Percentiles rank a stretch among this genome's conserved stretches.
These are phyloP conservation scores for Catalaphyllia jardinei DNA, from an alignment of 64 coral and sea anemone species.

Conservation along the genomic window DNA sequence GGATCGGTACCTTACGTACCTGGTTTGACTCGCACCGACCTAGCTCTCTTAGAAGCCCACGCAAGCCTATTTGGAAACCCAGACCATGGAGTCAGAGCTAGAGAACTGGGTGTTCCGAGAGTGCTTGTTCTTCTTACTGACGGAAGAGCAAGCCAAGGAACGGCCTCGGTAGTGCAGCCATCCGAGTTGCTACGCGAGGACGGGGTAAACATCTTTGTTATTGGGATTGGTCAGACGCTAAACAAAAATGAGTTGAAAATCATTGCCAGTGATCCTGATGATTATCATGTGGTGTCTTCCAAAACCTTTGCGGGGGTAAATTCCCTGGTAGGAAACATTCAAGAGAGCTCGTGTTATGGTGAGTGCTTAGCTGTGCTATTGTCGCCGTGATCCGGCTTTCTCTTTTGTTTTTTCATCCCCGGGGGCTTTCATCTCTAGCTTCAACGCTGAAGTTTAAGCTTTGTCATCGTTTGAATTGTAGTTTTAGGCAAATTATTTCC, in stretches of 20 bases:
- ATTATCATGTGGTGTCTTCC: conserved; percentile 20
- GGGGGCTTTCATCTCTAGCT: no score
- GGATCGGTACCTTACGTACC: background rate
- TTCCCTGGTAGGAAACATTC: conserved; percentile 2
- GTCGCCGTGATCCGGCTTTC: no score
- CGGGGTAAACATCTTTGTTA: conserved; percentile 45
- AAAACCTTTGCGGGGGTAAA: conserved; percentile 17
- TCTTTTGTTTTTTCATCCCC: no score
- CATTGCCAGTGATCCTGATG: conserved; percentile 59
- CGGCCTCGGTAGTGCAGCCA: background rate
- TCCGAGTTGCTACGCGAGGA: conserved; percentile 20
- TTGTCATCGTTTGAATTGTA: no score
- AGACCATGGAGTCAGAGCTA: conserved; percentile 18
- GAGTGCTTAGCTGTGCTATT: background rate
- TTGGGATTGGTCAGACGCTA: conserved; percentile 21
- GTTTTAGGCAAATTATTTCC: no score
- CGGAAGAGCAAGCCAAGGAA: conserved; percentile 19
- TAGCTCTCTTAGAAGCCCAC: conserved; percentile 21
- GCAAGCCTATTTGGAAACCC: conserved; percentile 5
- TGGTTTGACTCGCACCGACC: conserved; percentile 21
- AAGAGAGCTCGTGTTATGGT: conserved; percentile 39
- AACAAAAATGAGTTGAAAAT: conserved; percentile 29
- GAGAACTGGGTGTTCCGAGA: conserved; percentile 19
- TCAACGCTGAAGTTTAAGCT: no score
- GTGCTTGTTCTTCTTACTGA: conserved; percentile 58